These are phyloP conservation scores for Rostratula benghalensis DNA, from an alignment of 2,113 vertebrate genomes.

Conservation along the genomic window DNA sequence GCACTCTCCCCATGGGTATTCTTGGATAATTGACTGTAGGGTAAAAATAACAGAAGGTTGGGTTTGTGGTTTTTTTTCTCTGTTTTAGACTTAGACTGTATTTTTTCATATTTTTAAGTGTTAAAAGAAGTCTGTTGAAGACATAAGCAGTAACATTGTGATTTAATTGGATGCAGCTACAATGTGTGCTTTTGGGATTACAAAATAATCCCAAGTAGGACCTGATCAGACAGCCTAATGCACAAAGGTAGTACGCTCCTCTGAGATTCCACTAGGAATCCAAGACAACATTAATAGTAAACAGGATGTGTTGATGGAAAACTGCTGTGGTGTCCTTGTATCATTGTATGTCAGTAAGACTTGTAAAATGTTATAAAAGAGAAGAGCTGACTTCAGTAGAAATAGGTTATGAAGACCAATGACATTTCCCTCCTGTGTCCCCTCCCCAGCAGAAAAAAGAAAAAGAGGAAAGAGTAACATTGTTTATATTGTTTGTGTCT, in stretches of 20 bases:
- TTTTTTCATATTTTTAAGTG: background rate
- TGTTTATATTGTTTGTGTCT: background rate
- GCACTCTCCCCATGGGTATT: slow-evolving; percentile 83
- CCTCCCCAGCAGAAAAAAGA: too few species aligned
- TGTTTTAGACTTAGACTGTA: background rate
- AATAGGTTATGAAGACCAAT: background rate
- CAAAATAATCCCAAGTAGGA: background rate
- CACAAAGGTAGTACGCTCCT: rapidly evolving
- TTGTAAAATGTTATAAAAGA: background rate
- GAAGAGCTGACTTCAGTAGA: background rate
- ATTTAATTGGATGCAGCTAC: background rate
- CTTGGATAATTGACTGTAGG: slow-evolving; percentile 76
- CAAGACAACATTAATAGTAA: background rate
- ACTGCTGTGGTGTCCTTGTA: background rate
- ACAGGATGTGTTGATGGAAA: background rate
- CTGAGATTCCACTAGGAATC: background rate
- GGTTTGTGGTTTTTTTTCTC: too few species aligned
- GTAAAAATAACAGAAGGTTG: background rate
- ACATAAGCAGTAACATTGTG: background rate
- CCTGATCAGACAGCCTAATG: background rate
- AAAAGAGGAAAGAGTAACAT: background rate
- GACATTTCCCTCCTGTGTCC: background rate
- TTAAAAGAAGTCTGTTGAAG: background rate
- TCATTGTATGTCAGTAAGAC: background rate
- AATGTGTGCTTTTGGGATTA: background rate